These are phyloP conservation scores for Drosophila pseudotakahashii DNA, from an alignment of 2,888 invertebrate genomes.

Conservation along the genomic window DNA sequence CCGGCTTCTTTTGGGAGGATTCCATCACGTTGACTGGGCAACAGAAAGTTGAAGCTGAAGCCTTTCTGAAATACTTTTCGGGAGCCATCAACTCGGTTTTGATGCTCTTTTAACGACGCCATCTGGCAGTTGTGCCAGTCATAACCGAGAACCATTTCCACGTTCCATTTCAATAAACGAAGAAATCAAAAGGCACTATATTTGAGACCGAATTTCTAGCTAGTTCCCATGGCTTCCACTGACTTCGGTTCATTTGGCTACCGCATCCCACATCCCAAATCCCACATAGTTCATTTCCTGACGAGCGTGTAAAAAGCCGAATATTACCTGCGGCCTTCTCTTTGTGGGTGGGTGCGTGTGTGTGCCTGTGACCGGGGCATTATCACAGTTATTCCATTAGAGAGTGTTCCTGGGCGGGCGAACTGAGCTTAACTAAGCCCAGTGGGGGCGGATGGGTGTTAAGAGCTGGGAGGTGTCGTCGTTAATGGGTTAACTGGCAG, in stretches of 20 bases:
- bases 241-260: constrained; percentile 21
- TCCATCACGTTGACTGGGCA: neutral
- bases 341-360: constrained; percentile 1
- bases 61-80: constrained; percentile 3
- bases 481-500: constrained; percentile 75
- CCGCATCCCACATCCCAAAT: constrained; percentile 3
- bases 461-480: constrained; percentile 33
- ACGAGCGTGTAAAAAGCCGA: constrained; percentile 40
- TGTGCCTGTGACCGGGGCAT: constrained; percentile 17
- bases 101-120: constrained; percentile 25
- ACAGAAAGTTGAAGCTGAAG: neutral
- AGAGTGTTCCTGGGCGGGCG: constrained; percentile 1
- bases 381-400: constrained; percentile 45
- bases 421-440: constrained; percentile 10
- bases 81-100: constrained; percentile 23
- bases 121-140: constrained; percentile 24
- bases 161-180: constrained; percentile 38
- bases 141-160: constrained; percentile 18
- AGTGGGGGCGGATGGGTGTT: neutral
- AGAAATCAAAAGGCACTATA: constrained; percentile 34
- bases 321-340: constrained; percentile 31
- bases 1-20: neutral
- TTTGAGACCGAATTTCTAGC: constrained; percentile 5
- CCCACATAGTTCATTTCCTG: constrained; percentile 35
- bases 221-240: constrained; percentile 13